Conservation (phyloP, 1,140 invertebrate species). For the Neodiprion virginianus region DNA sequence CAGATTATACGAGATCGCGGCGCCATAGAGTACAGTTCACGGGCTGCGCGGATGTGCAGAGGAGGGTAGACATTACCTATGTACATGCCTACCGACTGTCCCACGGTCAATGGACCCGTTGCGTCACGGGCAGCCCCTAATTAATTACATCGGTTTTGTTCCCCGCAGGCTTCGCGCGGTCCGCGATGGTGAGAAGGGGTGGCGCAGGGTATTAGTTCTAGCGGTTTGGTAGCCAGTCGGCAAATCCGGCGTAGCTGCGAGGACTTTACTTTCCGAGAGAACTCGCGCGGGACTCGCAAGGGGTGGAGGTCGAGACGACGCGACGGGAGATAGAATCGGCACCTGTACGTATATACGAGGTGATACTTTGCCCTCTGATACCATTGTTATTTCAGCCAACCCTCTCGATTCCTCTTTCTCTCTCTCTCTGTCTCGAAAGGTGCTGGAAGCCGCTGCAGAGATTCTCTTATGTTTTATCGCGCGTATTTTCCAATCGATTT, state of each 20-base stretch:
- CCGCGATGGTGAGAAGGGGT: background rate
- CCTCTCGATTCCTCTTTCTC: background rate
- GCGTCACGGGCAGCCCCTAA: constrained; percentile 20
- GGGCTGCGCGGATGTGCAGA: background rate
- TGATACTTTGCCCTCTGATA: constrained; percentile 23
- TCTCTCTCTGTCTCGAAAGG: background rate
- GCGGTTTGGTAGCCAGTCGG: constrained; percentile 8
- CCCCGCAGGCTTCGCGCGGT: constrained; percentile 18
- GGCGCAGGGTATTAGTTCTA: constrained; percentile 27
- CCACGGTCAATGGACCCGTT: background rate
- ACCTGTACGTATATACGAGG: constrained; percentile 2
- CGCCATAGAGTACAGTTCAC: too few relatives aligned
- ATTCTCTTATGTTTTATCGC: constrained; percentile 2
- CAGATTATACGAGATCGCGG: too few relatives aligned
- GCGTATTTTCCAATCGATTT: background rate
- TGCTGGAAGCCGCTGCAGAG: background rate
- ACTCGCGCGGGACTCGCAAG: background rate
- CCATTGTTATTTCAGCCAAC: constrained; percentile 26
- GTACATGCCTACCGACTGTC: background rate
- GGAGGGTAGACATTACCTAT: constrained; percentile 12
- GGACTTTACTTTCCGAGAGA: background rate
- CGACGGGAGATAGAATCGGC: background rate
- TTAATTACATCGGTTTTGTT: constrained; percentile 32
- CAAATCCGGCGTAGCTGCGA: too few relatives aligned
- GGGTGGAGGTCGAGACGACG: background rate